Conservation (phyloP, 2,797 vertebrate genomes). For the Coccyzus lansbergi region DNA sequence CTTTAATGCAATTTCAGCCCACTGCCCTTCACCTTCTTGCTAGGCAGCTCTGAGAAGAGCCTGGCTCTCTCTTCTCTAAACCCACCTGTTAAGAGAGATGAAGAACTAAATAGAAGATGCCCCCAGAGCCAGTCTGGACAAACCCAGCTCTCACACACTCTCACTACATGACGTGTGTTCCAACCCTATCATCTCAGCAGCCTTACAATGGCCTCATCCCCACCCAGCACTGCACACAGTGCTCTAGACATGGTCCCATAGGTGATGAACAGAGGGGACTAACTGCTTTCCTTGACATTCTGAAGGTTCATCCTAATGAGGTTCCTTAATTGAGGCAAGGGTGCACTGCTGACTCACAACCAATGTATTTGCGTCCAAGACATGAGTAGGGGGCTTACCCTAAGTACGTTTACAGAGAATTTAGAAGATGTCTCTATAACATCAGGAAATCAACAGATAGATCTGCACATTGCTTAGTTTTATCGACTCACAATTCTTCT, state of each 20-base stretch:
- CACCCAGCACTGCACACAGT: background rate
- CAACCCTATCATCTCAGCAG: background rate
- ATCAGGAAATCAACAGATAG: background rate
- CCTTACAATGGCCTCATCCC: background rate
- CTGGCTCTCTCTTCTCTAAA: background rate
- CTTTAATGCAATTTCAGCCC: background rate
- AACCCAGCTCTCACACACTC: background rate
- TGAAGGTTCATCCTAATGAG: background rate
- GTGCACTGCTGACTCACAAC: background rate
- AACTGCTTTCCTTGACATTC: background rate
- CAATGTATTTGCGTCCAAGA: background rate
- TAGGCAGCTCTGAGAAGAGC: background rate
- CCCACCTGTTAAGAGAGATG: background rate
- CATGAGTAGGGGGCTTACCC: background rate
- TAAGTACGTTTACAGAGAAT: rapidly evolving
- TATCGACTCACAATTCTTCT: background rate
- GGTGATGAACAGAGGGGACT: background rate
- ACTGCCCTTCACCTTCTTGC: background rate
- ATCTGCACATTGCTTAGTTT: background rate
- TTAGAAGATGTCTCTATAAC: background rate
- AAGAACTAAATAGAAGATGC: background rate
- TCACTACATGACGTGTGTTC: background rate
- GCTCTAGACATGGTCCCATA: background rate
- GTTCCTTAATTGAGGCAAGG: background rate
- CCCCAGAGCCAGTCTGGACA: background rate